Evolutionary conservation across 2,797 vertebrate genomes (phyloP), one percentile per base, ranked within the genome.

Genomic region (Sternarchorhynchus goeldii): DNA sequence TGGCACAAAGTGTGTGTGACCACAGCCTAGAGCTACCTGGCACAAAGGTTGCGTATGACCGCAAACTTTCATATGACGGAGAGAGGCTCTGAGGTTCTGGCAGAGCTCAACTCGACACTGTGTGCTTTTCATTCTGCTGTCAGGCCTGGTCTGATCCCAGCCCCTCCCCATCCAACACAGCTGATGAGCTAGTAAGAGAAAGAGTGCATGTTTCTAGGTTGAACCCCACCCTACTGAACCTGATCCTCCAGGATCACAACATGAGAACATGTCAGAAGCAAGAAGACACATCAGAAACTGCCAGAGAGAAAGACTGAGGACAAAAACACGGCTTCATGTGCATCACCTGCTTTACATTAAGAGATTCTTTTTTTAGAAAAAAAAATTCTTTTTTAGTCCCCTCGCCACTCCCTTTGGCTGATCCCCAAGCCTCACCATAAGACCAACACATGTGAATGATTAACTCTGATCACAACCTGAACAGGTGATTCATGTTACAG

Each of bases 401-500:
- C 25, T 25, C 25, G 25, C 25, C 25, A 25, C 25, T 25, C 25
- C 25, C 25, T 1, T 25, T 25, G 4, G 66, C 50, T 31, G 45
- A 50, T 68, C 57, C 41, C 20, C 75, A 70, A 25, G 29, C 20
- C 20, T 70, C 36, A 63, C 10, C 39, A 55, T 17, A 25, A 53
- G n/a, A 70, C 16, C 50, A 60, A 76, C 56, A 62, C 55, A 59
- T 34, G 75, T 17, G 50, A 64, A 78, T 31, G 53, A 58, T 64
- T 7, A 78, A 50, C 55, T 50, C 3, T 45, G 59, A 17, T 32
- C 60, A 63, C 66, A 53, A 64, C 45, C 63, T 56, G 68, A n/a
- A 21, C 31, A 69, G 65, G 58, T 62, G 59, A 71, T 77, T 12
- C 57, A 34, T 64, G 66, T 16, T 63, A 50, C 34, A 75, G 75